Evolutionary conservation across 2,113 vertebrate species (phyloP), one percentile per base, ranked within the genome.

Genomic region (Coptodon bakossiorum): DNA sequence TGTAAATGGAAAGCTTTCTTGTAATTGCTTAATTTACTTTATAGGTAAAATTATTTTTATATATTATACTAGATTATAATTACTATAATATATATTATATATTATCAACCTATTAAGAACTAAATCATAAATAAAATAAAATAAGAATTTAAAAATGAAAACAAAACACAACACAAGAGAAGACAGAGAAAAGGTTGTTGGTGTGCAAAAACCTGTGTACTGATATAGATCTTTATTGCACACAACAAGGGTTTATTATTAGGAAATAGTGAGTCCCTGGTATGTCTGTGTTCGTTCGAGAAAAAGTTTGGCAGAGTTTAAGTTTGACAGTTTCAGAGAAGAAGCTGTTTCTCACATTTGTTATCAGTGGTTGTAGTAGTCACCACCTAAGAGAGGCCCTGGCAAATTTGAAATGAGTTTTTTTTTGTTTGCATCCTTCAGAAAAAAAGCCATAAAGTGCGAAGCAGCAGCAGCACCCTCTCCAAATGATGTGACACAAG

Each of bases 261-360:
- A n/a, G n/a, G n/a, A n/a, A n/a, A n/a, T n/a, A n/a, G n/a, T n/a
- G n/a, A n/a, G n/a, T n/a, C n/a, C n/a, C n/a, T n/a, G n/a, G n/a
- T n/a, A n/a, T 5, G 31, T 66, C 9, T n/a, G 31, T 36, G 7
- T 36, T 66, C 12, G 31, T 12, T n/a, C 0, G 6, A 36, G 61
- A 3, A 66, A 66, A 36, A 2, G 61, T 36, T 36, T 66, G 31
- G 61, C 61, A 66, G 61, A 66, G 61, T 66, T 66, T 38, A 38
- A 12, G 17, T 13, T 31, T 66, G 34, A 38, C 34, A 38, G 61
- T n/a, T 66, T 66, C 31, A n/a, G 61, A n/a, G 10, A 66, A 66
- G 31, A 13, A 38, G 61, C 10, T 38, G 17, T 66, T 66, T 66
- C 31, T 66, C 10, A 38, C 10, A 66, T 38, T 38, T 13, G 34